Conservation (phyloP, 2,888 invertebrate species). For the Portevinia maculata region DNA sequence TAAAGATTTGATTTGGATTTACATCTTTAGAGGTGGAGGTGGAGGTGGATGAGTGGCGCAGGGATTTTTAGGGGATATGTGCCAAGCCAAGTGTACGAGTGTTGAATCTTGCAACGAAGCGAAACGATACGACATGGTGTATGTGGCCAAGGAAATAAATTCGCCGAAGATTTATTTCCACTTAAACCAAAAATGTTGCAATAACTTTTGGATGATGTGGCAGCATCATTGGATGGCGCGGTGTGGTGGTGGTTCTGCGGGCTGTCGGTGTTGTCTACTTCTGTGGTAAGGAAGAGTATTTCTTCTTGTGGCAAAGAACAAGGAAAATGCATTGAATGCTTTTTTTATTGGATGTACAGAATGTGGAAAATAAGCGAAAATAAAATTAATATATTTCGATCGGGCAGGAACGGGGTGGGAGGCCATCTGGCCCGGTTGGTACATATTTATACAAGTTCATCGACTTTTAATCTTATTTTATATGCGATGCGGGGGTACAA, state of each 20-base stretch:
- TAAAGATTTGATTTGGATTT: slow-evolving; percentile 58
- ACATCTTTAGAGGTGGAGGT: slow-evolving; percentile 30
- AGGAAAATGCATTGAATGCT: slow-evolving; percentile 54
- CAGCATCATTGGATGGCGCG: slow-evolving; percentile 23
- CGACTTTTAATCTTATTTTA: slow-evolving; percentile 27
- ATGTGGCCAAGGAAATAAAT: slow-evolving; percentile 70
- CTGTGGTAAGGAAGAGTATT: slow-evolving; percentile 53
- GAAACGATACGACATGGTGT: slow-evolving; percentile 56
- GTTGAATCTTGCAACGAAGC: slow-evolving; percentile 41
- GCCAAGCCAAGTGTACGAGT: slow-evolving; percentile 31
- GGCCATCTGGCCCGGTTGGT: slow-evolving; percentile 8
- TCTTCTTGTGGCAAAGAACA: slow-evolving; percentile 44
- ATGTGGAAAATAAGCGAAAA: slow-evolving; percentile 20
- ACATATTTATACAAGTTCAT: slow-evolving; percentile 51
- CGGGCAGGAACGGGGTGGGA: slow-evolving; percentile 3
- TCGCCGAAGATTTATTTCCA: slow-evolving; percentile 71
- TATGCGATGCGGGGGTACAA: not conserved
- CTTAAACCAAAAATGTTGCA: slow-evolving; percentile 70
- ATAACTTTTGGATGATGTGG: slow-evolving; percentile 71
- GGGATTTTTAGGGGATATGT: slow-evolving; percentile 35
- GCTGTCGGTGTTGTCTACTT: slow-evolving; percentile 55
- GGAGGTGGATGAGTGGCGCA: not conserved
- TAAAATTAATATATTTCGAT: slow-evolving; percentile 13
- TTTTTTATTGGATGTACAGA: slow-evolving; percentile 28
- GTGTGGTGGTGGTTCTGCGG: slow-evolving; percentile 17